Conservation (phyloP, 1,140 invertebrate genomes). For the Platorchestia sp. region DNA sequence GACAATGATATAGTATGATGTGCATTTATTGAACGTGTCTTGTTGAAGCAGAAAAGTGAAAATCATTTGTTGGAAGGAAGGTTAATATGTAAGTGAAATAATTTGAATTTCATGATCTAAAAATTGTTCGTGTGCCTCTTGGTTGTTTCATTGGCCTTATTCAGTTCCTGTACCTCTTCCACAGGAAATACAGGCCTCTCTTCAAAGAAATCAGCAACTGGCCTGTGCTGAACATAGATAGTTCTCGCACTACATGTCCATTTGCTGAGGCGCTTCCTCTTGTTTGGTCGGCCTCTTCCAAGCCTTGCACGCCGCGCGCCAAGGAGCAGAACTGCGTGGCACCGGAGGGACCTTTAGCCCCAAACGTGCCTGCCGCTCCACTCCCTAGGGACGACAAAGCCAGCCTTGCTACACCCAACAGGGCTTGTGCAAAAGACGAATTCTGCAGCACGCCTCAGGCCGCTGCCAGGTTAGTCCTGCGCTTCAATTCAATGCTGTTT, state of each 20-base stretch:
- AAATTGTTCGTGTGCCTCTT: too few relatives aligned
- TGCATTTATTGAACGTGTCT: too few relatives aligned
- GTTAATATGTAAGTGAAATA: too few relatives aligned
- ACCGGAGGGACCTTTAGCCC: neutral
- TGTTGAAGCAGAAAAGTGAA: too few relatives aligned
- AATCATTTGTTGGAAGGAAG: too few relatives aligned
- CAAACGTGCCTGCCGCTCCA: neutral
- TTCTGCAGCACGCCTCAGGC: conserved; percentile 22
- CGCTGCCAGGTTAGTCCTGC: neutral
- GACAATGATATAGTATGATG: too few relatives aligned
- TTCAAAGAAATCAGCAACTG: conserved; percentile 47
- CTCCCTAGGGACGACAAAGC: neutral
- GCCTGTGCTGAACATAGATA: neutral
- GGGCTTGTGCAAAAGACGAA: neutral
- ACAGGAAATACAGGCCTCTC: conserved; percentile 25
- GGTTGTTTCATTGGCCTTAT: neutral
- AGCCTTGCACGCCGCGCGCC: neutral
- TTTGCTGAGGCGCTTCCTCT: conserved; percentile 22
- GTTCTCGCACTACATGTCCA: conserved; percentile 20
- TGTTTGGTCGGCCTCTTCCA: neutral
- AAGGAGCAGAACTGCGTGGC: neutral
- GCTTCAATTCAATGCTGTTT: neutral
- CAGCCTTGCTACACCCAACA: conserved; percentile 23
- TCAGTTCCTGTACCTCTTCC: neutral
- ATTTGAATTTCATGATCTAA: too few relatives aligned